Evolutionary conservation across 2,888 invertebrate genomes (phyloP), one percentile per base, ranked within the genome.

Genomic region (Unio pictorum): DNA sequence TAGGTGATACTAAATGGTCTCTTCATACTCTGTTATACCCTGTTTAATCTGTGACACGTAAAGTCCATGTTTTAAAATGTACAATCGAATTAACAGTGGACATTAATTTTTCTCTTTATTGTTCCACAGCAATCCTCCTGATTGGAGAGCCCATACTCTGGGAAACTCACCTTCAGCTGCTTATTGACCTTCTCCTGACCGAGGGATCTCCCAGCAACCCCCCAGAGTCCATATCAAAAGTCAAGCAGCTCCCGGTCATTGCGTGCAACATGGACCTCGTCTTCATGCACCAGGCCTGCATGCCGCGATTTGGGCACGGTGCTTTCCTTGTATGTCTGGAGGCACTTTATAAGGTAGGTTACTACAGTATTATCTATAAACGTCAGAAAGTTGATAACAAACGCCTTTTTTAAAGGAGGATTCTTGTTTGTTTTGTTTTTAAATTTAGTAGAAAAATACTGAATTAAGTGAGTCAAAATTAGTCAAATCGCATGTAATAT

Each of bases 261-360:
- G 90, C 89, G 45, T 90, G 90, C 79, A 90, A 90, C 76, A 89
- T 89, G 87, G 90, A 90, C 74, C 84, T 90, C 5, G 88, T 88
- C 64, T 90, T 90, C 78, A 90, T 89, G 89, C 88, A 88, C 54
- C 83, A 88, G 68, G 89, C 89, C 8, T 86, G 88, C 71, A 88
- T 90, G 86, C 90, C 90, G 7, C 83, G 89, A 69, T 89, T 88
- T 80, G 90, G 90, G 20, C 89, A 90, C 72, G 90, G 90, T 6
- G 89, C 90, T 34, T 90, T 89, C 78, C 82, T 90, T 18, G 79
- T 88, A 20, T 89, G 89, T 72, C 76, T 90, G 17, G 90, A 90
- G 73, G 86, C 88, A 20, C 77, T 90, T 5, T 90, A 87, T 75
- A 86, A 85, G 83, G 89, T 89, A 69, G 75, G 72, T 61, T 55